Base-by-base conservation (phyloP, 2,888 invertebrate species). In the Noctua fimbriata region DNA sequence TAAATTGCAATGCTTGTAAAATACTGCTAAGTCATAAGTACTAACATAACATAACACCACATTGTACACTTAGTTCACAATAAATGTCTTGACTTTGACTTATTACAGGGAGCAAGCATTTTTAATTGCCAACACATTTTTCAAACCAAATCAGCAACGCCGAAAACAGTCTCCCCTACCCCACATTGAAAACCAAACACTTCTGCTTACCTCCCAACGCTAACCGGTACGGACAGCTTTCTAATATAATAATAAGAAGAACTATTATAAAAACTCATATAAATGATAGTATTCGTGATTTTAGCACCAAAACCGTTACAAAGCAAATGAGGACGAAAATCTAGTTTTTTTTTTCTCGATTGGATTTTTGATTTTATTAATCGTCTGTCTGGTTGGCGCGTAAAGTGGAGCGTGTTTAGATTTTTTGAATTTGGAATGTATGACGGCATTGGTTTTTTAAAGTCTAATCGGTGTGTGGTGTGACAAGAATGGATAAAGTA, bases 211-310 rank as follows among this genome's bases (percentile, higher is more conserved):
- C 65, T 72, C 28, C 36, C 47, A 78, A 84, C 67, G 67, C n/a
- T 32, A 79, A 88, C 88, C 87, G 88, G 87, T 88, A 85, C 52
- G 21, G 0, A 60, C 76, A 69, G 85, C 88, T 88, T 88, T 88
- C 88, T 88, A 88, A 87, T 87, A 79, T 81, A 82, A 79, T 81
- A 82, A 76, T 72, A 79, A 79, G 36, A 67, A 44, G 36, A 67
- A 44, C 76, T 76, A 78, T 83, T 72, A 81, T 65, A 75, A 63
- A 52, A 77, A 71, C 47, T 73, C 36, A 76, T 79, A 77, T 78
- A 67, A 70, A 73, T 16, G 47, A 44, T 67, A 28, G 4, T 86
- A 78, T 86, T 73, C 73, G 49, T 71, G 55, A 55, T 79, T 81
- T 78, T 75, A 63, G 21, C 67, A 24, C 44, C 0, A 73, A 79